phyloP scores from a whole-genome alignment of 1,140 invertebrate species.

The Leptinotarsa lineolata region DNA sequence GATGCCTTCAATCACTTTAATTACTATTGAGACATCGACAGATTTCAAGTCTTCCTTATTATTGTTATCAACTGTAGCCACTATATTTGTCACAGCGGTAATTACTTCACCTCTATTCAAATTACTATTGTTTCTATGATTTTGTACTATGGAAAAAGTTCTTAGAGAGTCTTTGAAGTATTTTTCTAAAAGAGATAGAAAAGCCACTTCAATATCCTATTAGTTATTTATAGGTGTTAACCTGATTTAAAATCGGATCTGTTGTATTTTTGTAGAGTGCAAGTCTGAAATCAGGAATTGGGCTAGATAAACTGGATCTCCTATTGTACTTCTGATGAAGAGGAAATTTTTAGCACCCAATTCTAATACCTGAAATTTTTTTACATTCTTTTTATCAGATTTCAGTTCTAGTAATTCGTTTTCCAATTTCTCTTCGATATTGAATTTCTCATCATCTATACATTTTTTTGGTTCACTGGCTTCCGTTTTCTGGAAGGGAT shows the following conservation, averaged over 20 bases:
- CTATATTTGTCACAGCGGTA: conserved; percentile 69
- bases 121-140: conserved; percentile 78
- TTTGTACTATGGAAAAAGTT: conserved; percentile 79
- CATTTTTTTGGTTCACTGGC: conserved; percentile 45
- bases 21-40: conserved; percentile 74
- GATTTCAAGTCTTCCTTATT: conserved; percentile 76
- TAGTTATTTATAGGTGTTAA: conserved; percentile 81
- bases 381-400: conserved; percentile 57
- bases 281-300: conserved; percentile 75
- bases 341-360: conserved; percentile 80
- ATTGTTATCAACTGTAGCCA: conserved; percentile 66
- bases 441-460: conserved; percentile 50
- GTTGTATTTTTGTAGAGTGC: conserved; percentile 66
- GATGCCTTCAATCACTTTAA: conserved; percentile 74
- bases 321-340: conserved; percentile 79
- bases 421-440: conserved; percentile 67
- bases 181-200: conserved; percentile 70
- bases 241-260: conserved; percentile 74
- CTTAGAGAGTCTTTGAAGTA: conserved; percentile 73
- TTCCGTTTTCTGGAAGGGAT: conserved; percentile 52
- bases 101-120: conserved; percentile 73
- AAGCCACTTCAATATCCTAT: conserved; percentile 76
- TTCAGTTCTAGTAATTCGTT: conserved; percentile 70
- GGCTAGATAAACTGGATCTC: conserved; percentile 72
- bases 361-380: conserved; percentile 68